Evolutionary conservation across 2,888 invertebrate genomes (phyloP), one percentile per base, ranked within the genome.

Genomic region (Arge pagana): DNA sequence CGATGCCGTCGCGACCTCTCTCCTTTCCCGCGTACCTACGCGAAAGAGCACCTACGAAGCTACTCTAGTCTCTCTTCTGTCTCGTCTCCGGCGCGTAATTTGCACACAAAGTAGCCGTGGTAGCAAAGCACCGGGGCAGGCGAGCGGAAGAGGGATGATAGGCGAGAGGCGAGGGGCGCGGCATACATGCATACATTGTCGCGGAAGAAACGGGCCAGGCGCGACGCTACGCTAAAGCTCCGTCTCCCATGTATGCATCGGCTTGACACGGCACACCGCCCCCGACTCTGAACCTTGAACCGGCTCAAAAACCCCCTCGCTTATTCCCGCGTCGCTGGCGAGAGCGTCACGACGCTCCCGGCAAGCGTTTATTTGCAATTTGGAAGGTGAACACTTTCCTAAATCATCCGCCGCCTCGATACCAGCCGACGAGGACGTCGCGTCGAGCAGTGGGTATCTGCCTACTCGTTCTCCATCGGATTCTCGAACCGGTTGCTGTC

Each of bases 61-160:
- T 52, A 50, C n/a, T 48, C 53, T 50, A 55, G 54, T 48, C 60
- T 63, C 62, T 58, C 58, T 60, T 62, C 62, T 60, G 64, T 62
- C 67, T 71, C 67, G 64, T 68, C 63, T 64, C 64, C 2, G 62
- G 57, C n/a, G 67, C 65, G 70, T 70, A 72, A 74, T 73, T 74
- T 74, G 74, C 74, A 74, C 74, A 73, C 73, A 74, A 74, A 74
- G 71, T 74, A 66, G 69, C 61, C 73, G 73, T 74, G 74, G 71
- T 74, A 66, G 69, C 61, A 60, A 52, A 62, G 60, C 33, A 33
- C 43, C 61, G 64, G 58, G 65, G 63, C 58, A 60, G 60, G 57
- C 30, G 54, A 60, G 51, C 37, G 43, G 40, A 50, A 55, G 49
- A 35, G 52, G 52, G 30, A 42, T 30, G 18, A 45, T 39, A 30